phyloP scores from a whole-genome alignment of 2,888 invertebrate species.

The Aspidapion aeneum region DNA sequence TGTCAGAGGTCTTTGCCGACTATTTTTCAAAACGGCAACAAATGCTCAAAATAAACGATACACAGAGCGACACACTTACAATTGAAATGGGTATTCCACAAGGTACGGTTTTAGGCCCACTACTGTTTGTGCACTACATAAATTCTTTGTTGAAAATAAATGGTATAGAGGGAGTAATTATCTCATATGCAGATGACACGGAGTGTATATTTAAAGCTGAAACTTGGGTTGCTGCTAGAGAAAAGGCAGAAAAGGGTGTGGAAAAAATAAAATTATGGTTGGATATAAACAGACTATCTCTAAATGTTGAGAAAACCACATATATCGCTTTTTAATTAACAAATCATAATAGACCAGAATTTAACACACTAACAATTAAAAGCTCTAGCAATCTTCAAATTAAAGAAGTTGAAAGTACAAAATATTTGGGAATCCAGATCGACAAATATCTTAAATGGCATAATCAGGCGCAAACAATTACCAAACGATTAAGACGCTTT shows the following conservation, averaged over 20 bases:
- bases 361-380: too few species aligned
- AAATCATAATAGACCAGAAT: too few species aligned
- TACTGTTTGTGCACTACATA: constrained; percentile 2
- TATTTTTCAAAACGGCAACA: not conserved
- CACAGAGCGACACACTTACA: not conserved
- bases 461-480: too few species aligned
- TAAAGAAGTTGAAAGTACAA: too few species aligned
- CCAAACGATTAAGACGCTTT: too few species aligned
- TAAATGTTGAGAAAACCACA: constrained; percentile 8
- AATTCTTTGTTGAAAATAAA: not conserved
- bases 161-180: not conserved
- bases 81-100: constrained; percentile 1
- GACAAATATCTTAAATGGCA: too few species aligned
- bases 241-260: not conserved
- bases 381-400: too few species aligned
- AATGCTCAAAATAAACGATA: not conserved
- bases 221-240: constrained; percentile 1
- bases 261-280: not conserved
- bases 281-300: not conserved
- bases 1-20: not conserved
- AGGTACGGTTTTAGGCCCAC: not conserved
- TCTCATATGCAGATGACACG: constrained; percentile 7
- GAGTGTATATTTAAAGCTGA: constrained; percentile 3
- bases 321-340: constrained; percentile 1
- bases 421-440: too few species aligned